These are phyloP conservation scores for Phrynosoma blainvillii DNA, from an alignment of 2,113 vertebrate species.

Conservation along the genomic window DNA sequence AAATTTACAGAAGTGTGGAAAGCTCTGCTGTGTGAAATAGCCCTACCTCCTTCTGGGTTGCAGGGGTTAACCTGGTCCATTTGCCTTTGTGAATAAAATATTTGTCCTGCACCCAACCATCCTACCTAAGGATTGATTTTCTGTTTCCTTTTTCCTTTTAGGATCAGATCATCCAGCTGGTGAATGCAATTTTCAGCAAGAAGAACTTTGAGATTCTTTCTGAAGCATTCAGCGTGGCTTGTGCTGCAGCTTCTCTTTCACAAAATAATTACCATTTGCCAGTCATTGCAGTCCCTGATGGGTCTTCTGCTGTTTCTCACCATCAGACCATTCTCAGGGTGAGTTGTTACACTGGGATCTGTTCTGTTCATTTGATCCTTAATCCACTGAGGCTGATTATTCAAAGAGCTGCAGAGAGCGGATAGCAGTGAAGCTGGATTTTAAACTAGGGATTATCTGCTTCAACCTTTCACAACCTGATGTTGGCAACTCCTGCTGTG, in stretches of 20 bases:
- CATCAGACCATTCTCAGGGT: slow-evolving; percentile 90
- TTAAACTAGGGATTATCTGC: neutral
- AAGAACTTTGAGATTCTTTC: slow-evolving; percentile 91
- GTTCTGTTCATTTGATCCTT: neutral
- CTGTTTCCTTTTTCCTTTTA: slow-evolving; percentile 61
- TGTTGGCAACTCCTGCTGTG: neutral
- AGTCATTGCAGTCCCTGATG: slow-evolving; percentile 82
- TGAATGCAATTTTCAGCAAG: slow-evolving; percentile 96
- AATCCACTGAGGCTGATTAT: neutral
- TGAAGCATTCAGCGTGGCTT: slow-evolving; percentile 92
- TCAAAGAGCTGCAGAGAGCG: neutral
- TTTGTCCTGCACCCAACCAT: neutral
- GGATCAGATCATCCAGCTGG: slow-evolving; percentile 96
- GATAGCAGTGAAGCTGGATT: neutral
- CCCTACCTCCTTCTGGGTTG: neutral
- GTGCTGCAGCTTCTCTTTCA: slow-evolving; percentile 85
- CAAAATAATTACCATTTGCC: slow-evolving; percentile 93
- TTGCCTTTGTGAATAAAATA: neutral
- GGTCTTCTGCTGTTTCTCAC: slow-evolving; percentile 88
- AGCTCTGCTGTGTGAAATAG: neutral
- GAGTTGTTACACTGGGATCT: slow-evolving; percentile 8
- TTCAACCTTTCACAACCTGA: neutral
- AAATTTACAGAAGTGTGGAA: no score
- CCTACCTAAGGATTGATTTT: neutral
- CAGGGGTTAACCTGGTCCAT: neutral